Conservation (phyloP, 2,797 vertebrate genomes). For the Linurgus olivaceus region DNA sequence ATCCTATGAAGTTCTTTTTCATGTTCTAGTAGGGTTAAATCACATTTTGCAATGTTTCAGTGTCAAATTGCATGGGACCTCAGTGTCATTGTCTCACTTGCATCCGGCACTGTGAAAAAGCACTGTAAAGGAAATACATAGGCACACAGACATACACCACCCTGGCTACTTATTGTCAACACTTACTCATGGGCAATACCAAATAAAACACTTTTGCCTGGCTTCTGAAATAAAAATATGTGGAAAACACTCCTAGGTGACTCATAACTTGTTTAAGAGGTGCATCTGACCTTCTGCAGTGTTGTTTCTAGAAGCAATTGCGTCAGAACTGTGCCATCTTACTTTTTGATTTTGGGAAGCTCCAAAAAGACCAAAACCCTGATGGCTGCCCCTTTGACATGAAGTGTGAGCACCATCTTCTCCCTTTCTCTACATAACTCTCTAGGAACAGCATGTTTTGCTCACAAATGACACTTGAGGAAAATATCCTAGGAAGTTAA, state of each 20-base stretch:
- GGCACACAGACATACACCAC: not conserved
- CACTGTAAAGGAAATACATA: not conserved
- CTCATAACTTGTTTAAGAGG: not conserved
- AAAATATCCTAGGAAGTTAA: not conserved
- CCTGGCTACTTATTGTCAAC: not conserved
- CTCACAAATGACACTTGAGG: not conserved
- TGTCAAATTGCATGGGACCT: rapidly evolving
- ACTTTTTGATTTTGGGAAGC: not conserved
- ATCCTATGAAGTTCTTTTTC: not conserved
- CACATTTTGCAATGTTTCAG: rapidly evolving
- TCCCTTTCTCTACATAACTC: not conserved
- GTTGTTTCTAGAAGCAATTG: not conserved
- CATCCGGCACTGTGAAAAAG: not conserved
- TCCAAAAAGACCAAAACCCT: not conserved
- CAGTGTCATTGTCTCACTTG: not conserved
- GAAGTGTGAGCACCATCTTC: not conserved
- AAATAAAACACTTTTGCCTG: not conserved
- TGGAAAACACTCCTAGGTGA: not conserved
- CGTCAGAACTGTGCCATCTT: not conserved
- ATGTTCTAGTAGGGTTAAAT: not conserved
- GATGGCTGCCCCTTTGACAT: not conserved
- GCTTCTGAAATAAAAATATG: not conserved
- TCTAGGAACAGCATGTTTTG: not conserved
- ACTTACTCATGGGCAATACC: not conserved
- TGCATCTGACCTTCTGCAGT: not conserved